A percentile compares a stretch with the other conserved stretches of the same genome.
Conservation (phyloP, 37 sponge, comb jelly and placozoan species). For the Bolinopsis microptera region DNA sequence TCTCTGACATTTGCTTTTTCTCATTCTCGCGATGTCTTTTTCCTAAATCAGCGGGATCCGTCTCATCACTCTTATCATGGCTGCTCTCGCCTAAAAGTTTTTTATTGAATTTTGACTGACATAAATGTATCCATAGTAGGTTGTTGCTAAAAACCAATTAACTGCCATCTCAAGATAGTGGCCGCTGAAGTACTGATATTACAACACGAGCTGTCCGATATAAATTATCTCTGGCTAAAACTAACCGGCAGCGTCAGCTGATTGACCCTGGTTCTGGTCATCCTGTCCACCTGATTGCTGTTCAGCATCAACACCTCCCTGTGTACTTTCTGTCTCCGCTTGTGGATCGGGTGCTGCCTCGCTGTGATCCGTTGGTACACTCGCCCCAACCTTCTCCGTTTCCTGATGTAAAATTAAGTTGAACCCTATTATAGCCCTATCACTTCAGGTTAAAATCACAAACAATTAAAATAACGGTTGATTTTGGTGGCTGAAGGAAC, state of each 20-base stretch:
- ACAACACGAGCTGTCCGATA: too few species aligned
- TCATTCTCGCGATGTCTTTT: neutral
- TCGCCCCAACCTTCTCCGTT: neutral
- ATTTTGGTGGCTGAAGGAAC: neutral
- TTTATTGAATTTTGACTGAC: neutral
- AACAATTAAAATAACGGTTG: neutral
- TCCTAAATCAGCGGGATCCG: neutral
- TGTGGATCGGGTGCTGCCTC: neutral
- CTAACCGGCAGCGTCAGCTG: neutral
- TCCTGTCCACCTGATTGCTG: conserved; percentile 37
- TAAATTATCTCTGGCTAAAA: too few species aligned
- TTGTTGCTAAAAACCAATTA: too few species aligned
- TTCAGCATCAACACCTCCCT: conserved; percentile 32
- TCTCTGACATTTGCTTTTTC: neutral
- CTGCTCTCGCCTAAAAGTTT: neutral
- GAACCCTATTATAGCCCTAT: too few species aligned
- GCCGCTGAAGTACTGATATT: too few species aligned
- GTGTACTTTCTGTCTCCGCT: conserved; percentile 61
- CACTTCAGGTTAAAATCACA: too few species aligned
- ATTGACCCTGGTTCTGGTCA: conserved; percentile 43
- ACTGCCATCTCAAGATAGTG: too few species aligned
- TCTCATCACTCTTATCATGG: neutral
- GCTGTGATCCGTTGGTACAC: neutral
- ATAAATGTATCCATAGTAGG: neutral
- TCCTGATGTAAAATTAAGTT: conserved; percentile 53